Conservation (phyloP, 92 coral and sea anemone species). For the Zoanthus gigantus region DNA sequence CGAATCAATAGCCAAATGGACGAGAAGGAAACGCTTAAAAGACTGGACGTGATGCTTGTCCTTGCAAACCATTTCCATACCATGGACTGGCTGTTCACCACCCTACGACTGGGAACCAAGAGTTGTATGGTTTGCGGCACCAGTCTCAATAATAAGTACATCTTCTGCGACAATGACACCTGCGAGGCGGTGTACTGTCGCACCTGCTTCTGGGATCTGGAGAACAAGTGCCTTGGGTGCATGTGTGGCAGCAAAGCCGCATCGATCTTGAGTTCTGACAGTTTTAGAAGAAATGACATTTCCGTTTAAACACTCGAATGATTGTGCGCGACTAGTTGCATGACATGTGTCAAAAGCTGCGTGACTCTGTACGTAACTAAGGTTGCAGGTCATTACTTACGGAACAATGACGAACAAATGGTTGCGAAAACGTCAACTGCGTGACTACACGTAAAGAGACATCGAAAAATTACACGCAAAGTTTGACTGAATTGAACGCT, state of each 20-base stretch:
- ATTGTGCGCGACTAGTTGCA: not conserved
- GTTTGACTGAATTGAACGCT: too few relatives aligned
- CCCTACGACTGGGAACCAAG: slow-evolving; percentile 75
- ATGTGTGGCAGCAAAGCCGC: slow-evolving; percentile 88
- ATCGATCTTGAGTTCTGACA: slow-evolving; percentile 57
- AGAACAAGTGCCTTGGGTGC: slow-evolving; percentile 94
- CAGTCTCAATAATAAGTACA: slow-evolving; percentile 76
- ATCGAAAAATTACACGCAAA: too few relatives aligned
- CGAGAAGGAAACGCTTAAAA: slow-evolving; percentile 85
- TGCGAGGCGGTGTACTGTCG: slow-evolving; percentile 96
- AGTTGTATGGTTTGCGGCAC: slow-evolving; percentile 91
- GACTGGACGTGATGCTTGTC: slow-evolving; percentile 77
- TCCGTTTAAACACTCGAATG: not conserved
- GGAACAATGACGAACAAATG: too few relatives aligned
- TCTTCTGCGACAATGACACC: slow-evolving; percentile 82
- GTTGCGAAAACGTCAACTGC: too few relatives aligned
- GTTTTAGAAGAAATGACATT: slow-evolving; percentile 37
- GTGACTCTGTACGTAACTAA: not conserved
- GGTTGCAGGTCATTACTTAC: not conserved
- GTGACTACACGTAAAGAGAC: too few relatives aligned
- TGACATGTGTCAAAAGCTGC: not conserved
- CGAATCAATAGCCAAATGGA: slow-evolving; percentile 86
- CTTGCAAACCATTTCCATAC: slow-evolving; percentile 82
- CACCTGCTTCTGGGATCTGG: slow-evolving; percentile 98
- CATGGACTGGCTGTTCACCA: slow-evolving; percentile 75